A percentile compares a stretch with the other conserved stretches of the same genome.
Conservation (phyloP, 2,888 invertebrate genomes). For the Tipula helvola region DNA sequence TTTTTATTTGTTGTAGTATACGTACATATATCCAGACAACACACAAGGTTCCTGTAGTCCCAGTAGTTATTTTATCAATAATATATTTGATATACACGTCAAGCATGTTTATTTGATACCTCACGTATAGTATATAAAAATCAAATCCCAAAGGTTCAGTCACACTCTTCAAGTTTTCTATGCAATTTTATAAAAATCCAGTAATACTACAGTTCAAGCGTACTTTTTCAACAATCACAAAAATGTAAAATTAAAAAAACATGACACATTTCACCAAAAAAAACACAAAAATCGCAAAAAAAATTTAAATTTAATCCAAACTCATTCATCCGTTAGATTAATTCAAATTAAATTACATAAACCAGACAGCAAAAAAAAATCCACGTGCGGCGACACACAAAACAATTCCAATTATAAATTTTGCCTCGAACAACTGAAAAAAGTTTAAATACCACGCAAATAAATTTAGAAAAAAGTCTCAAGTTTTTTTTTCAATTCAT, state of each 20-base stretch:
- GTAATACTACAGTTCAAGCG: too few relatives aligned
- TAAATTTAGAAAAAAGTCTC: neutral
- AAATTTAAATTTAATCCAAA: neutral
- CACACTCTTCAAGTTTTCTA: too few relatives aligned
- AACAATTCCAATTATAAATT: neutral
- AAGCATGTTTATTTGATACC: too few relatives aligned
- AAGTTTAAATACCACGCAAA: neutral
- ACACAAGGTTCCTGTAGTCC: too few relatives aligned
- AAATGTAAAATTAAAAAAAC: neutral
- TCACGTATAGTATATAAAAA: too few relatives aligned
- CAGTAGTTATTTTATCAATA: too few relatives aligned
- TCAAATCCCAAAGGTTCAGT: too few relatives aligned
- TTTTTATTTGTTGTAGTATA: too few relatives aligned
- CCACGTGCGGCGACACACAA: neutral
- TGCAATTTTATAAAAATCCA: too few relatives aligned
- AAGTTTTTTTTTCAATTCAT: neutral
- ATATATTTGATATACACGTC: too few relatives aligned
- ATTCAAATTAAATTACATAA: neutral
- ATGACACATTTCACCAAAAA: neutral
- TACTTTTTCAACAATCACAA: too few relatives aligned
- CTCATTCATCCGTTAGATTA: neutral
- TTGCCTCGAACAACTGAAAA: neutral
- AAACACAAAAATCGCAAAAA: neutral
- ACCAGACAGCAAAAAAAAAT: neutral
- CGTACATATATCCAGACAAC: too few relatives aligned